Evolutionary conservation across 2,113 vertebrate genomes (phyloP), one percentile per base, ranked within the genome.

Genomic region (Hystrix brachyura): DNA sequence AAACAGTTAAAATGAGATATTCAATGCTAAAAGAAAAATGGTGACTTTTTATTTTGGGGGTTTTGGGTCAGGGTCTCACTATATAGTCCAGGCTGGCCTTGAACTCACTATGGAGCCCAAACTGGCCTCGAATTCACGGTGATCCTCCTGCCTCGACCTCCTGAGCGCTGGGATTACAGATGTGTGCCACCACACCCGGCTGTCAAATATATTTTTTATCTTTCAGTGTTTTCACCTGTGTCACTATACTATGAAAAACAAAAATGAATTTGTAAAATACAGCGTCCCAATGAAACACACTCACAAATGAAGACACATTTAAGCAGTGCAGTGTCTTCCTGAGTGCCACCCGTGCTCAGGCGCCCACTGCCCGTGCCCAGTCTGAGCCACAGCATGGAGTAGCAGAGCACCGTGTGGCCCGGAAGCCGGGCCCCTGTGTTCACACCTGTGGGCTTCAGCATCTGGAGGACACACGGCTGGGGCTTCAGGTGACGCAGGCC

Each of bases 401-500:
- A 72, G 74, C 9, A 87, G 21, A 51, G 34, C 10, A 59, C 32
- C 5, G 48, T 48, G 60, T 60, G 43, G 25, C 74, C 3, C 3
- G 3, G 72, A 1, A 46, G 21, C 9, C 9, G 9, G 34, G n/a
- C 17, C 46, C 74, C 11, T 53, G 9, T 55, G 21, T 27, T 65
- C n/a, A 69, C 97, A 99, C 99, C 99, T 99, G 72, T 97, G 98
- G 69, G 98, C 99, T 88, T 99, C 99, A 0, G 93, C 84, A 93
- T 98, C 98, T 21, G 99, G 99, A 92, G 98, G 90, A 19, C 95
- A 96, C 0, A 98, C 0, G 60, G 55, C 64, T 96, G 83, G 98
- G 89, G 88, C 89, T 97, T 97, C 96, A 79, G 87, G 96, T 90
- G 79, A 91, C 15, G 67, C 92, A 0, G 76, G 91, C 93, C 87